These are phyloP conservation scores for Momotus momota DNA, from an alignment of 2,797 vertebrate genomes.

Conservation along the genomic window DNA sequence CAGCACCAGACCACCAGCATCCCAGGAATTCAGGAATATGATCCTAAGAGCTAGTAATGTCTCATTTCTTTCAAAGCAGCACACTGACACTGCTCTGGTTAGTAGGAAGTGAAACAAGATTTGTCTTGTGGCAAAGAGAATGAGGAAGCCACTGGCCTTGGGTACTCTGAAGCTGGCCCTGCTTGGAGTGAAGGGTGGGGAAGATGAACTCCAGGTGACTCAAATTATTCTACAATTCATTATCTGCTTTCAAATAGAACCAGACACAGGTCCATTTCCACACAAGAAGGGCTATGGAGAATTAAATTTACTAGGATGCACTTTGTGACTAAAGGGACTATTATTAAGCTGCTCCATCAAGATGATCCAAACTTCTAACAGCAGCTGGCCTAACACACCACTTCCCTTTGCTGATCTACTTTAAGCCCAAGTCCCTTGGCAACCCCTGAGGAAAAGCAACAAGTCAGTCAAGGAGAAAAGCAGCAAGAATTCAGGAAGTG, in stretches of 20 bases:
- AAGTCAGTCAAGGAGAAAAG: slow-evolving; percentile 26
- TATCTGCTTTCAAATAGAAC: background rate
- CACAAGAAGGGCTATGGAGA: background rate
- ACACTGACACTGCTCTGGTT: background rate
- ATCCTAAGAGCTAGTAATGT: background rate
- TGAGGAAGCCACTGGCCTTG: background rate
- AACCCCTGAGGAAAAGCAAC: slow-evolving; percentile 6
- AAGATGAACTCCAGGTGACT: background rate
- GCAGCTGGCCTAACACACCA: background rate
- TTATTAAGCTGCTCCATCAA: background rate
- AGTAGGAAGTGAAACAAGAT: background rate
- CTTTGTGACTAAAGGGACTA: background rate
- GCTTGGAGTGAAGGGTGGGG: background rate
- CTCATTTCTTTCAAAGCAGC: background rate
- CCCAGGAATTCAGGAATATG: background rate
- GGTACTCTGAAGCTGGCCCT: background rate
- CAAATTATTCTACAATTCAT: background rate
- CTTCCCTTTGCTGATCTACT: slow-evolving; percentile 1
- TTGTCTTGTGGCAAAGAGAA: background rate
- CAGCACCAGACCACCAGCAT: background rate
- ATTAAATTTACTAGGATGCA: background rate
- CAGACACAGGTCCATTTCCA: background rate
- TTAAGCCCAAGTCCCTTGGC: background rate
- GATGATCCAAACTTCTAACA: background rate
- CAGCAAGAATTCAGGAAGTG: slow-evolving; percentile 39